Conservation (phyloP, 92 coral and sea anemone species). For the Heliopora coerulea region DNA sequence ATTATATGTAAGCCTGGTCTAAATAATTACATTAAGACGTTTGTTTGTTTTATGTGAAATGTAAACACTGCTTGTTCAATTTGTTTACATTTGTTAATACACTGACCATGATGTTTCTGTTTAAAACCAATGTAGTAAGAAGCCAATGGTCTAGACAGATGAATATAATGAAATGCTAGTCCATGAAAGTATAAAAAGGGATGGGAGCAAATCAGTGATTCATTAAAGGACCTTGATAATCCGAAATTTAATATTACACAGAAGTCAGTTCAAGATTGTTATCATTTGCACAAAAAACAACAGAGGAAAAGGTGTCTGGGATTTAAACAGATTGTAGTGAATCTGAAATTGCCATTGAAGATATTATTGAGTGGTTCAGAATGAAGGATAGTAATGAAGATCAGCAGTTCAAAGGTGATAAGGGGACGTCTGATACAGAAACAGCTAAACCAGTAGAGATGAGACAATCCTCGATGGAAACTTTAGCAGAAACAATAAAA, state of each 20-base stretch:
- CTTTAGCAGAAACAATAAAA: conserved; percentile 41
- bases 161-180: conserved; percentile 48
- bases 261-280: conserved; percentile 44
- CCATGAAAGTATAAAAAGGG: conserved; percentile 52
- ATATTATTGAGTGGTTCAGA: conserved; percentile 43
- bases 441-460: conserved; percentile 49
- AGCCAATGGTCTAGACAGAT: conserved; percentile 55
- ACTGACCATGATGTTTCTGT: too few species aligned
- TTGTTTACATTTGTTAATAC: too few species aligned
- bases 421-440: conserved; percentile 37
- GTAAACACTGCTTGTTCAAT: too few species aligned
- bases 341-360: conserved; percentile 37
- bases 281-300: conserved; percentile 37
- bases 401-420: conserved; percentile 14
- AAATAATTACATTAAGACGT: too few species aligned
- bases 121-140: conserved; percentile 22
- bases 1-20: too few species aligned
- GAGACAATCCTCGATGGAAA: conserved; percentile 51
- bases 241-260: conserved; percentile 45
- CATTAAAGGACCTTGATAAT: conserved; percentile 37
- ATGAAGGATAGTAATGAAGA: conserved; percentile 43
- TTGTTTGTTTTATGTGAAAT: too few species aligned
- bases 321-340: conserved; percentile 39
- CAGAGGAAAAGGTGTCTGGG: conserved; percentile 51
- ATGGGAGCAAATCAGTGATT: conserved; percentile 52